A percentile compares a stretch with the other conserved stretches of the same genome.
Evolutionary conservation across 2,113 vertebrate species (phyloP).

Genomic region (Nesoenas mayeri): DNA sequence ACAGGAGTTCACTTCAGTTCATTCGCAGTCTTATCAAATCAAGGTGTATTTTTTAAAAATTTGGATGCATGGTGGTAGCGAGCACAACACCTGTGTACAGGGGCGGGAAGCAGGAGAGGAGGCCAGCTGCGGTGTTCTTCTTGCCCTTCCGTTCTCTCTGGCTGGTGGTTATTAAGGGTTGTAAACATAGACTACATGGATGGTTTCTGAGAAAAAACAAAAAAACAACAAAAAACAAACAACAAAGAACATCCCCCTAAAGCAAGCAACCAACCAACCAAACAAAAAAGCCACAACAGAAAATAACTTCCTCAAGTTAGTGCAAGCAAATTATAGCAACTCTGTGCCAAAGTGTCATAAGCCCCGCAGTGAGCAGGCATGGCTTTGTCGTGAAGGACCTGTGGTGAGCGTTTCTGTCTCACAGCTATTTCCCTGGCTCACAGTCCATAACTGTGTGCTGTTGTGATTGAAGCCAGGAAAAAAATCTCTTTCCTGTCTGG

Average conservation of each 20-base stretch:
- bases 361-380: neutral
- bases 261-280: neutral
- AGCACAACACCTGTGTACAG: neutral
- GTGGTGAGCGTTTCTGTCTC: neutral
- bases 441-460: neutral
- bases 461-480: neutral
- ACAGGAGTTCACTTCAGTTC: neutral
- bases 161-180: neutral
- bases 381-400: neutral
- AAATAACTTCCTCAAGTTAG: neutral
- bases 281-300: neutral
- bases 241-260: neutral
- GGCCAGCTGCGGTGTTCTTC: neutral
- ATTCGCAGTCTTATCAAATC: neutral
- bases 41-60: neutral
- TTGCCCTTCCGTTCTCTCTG: neutral
- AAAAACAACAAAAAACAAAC: no score
- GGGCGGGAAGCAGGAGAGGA: neutral
- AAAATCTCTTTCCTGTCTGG: neutral
- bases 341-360: neutral
- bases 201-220: neutral
- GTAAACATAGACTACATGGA: neutral
- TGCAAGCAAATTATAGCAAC: neutral
- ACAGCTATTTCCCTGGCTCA: neutral
- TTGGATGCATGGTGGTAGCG: fast-evolving